phyloP scores from a whole-genome alignment of 2,888 invertebrate species.

The Spialia ferax region DNA sequence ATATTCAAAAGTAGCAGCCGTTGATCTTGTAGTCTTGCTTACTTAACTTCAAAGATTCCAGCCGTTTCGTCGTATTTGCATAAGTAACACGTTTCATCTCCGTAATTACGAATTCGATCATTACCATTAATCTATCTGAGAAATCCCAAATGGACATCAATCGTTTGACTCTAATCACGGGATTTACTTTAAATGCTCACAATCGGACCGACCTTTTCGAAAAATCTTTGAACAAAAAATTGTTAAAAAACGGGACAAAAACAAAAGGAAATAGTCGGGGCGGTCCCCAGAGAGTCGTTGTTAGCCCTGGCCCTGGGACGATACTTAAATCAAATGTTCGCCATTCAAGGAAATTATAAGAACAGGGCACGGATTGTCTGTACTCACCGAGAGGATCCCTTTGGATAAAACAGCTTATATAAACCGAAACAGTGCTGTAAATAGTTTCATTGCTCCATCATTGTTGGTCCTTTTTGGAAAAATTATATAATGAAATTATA shows the following conservation, averaged over 20 bases:
- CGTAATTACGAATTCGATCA: slow-evolving; percentile 73
- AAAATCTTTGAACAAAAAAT: slow-evolving; percentile 77
- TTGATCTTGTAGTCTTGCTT: slow-evolving; percentile 27
- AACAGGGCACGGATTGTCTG: slow-evolving; percentile 73
- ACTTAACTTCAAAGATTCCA: slow-evolving; percentile 57
- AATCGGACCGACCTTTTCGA: slow-evolving; percentile 66
- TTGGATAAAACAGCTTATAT: slow-evolving; percentile 74
- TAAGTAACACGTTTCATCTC: slow-evolving; percentile 75
- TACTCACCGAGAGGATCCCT: slow-evolving; percentile 59
- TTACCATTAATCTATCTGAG: slow-evolving; percentile 71
- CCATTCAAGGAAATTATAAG: slow-evolving; percentile 84
- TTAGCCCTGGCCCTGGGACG: slow-evolving; percentile 80
- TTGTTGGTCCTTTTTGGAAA: slow-evolving; percentile 15
- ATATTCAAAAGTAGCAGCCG: background rate
- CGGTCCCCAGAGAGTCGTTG: slow-evolving; percentile 76
- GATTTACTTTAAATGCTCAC: slow-evolving; percentile 72
- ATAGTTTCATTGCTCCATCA: slow-evolving; percentile 60
- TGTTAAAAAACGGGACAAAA: slow-evolving; percentile 78
- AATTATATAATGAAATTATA: too few relatives aligned
- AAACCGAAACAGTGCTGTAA: slow-evolving; percentile 62
- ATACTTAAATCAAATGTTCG: slow-evolving; percentile 85
- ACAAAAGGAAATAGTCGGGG: slow-evolving; percentile 84
- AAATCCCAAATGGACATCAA: slow-evolving; percentile 71
- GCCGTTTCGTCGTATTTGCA: slow-evolving; percentile 66
- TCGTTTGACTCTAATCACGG: slow-evolving; percentile 73